These are phyloP conservation scores for Atta texana DNA, from an alignment of 1,140 invertebrate genomes.

Conservation along the genomic window DNA sequence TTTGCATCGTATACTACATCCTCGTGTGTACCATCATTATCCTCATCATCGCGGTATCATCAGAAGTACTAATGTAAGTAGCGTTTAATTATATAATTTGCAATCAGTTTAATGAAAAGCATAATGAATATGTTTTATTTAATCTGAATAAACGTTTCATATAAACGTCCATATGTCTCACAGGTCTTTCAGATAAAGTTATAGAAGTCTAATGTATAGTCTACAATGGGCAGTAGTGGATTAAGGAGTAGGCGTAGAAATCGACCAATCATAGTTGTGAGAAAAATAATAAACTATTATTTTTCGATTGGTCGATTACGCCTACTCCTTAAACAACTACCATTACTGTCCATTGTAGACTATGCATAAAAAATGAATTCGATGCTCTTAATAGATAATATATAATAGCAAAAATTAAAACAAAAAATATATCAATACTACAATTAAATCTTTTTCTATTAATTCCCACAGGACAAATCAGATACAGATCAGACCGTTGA, in stretches of 20 bases:
- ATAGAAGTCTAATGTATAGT: background rate
- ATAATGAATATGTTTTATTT: background rate
- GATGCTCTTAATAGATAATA: background rate
- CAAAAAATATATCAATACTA: background rate
- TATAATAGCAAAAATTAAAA: conserved; percentile 16
- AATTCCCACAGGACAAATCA: background rate
- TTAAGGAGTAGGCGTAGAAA: no score
- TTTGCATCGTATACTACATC: conserved; percentile 28
- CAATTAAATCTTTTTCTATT: conserved; percentile 15
- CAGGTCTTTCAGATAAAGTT: background rate
- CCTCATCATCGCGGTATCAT: background rate
- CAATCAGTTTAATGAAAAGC: background rate
- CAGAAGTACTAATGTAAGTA: conserved; percentile 61
- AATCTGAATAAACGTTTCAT: background rate
- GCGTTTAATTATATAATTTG: conserved; percentile 6
- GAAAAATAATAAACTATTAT: no score
- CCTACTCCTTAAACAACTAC: no score
- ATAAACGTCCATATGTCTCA: background rate
- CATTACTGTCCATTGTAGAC: no score
- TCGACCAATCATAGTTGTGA: no score
- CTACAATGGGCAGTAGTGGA: no score
- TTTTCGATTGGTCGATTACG: no score
- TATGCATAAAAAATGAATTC: background rate
- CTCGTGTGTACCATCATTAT: background rate
- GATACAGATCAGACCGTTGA: background rate